phyloP scores from a whole-genome alignment of 2,113 vertebrate genomes.

The Sinosuthora webbiana region DNA sequence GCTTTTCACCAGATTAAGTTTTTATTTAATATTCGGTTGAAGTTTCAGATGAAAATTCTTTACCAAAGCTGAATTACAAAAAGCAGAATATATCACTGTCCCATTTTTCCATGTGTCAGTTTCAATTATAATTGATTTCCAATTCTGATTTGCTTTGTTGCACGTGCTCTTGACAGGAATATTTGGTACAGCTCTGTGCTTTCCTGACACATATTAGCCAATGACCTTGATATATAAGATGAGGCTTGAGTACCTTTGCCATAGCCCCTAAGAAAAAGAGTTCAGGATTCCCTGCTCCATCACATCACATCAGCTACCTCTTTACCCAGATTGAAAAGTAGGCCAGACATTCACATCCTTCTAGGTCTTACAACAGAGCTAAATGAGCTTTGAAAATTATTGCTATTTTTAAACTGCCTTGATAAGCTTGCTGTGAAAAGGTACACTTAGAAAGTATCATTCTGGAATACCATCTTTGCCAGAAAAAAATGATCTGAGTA shows the following conservation, averaged over 20 bases:
- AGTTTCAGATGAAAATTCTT: not conserved
- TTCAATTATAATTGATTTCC: not conserved
- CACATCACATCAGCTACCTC: not conserved
- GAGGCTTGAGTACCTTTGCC: not conserved
- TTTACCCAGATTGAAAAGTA: not conserved
- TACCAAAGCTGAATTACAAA: not conserved
- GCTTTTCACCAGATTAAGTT: not conserved
- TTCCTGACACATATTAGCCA: not conserved
- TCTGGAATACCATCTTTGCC: not conserved
- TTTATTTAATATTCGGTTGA: not conserved
- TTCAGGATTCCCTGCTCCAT: conserved; percentile 3
- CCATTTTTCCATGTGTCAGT: not conserved
- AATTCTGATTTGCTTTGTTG: not conserved
- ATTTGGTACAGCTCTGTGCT: conserved; percentile 3
- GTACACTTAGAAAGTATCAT: not conserved
- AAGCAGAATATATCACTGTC: not conserved
- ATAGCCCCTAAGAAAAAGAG: not conserved
- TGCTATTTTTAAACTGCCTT: not conserved
- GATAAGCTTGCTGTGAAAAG: not conserved
- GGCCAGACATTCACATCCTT: not conserved
- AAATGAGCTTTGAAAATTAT: conserved; percentile 1
- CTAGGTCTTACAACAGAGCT: not conserved
- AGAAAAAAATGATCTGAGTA: not conserved
- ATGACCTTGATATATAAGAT: conserved; percentile 27
- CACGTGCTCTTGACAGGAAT: not conserved